Percentiles rank a stretch among this genome's conserved stretches.
These are phyloP conservation scores for Thermophis baileyi DNA, from an alignment of 2,113 vertebrate genomes.

Conservation along the genomic window DNA sequence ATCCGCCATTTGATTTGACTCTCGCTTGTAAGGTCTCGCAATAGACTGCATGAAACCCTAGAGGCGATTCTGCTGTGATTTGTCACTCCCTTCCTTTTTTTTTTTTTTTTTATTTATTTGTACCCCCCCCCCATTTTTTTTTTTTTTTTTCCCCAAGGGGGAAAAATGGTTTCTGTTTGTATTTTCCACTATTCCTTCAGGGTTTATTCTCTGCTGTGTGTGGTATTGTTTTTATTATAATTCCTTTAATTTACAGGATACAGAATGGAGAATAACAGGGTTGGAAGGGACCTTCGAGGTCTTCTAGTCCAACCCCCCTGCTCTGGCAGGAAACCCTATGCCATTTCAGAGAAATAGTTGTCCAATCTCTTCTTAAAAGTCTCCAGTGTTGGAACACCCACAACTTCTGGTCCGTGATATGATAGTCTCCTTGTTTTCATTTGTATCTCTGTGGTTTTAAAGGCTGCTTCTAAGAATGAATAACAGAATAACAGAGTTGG, in stretches of 20 bases:
- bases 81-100: not conserved
- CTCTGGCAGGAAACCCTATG: not conserved
- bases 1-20: conserved; percentile 27
- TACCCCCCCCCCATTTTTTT: no score
- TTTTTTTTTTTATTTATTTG: no score
- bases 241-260: not conserved
- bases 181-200: conserved; percentile 23
- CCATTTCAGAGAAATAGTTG: not conserved
- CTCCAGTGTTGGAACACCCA: not conserved
- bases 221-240: not conserved
- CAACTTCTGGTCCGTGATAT: no score
- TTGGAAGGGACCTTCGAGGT: not conserved
- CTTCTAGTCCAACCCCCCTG: not conserved
- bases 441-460: no score
- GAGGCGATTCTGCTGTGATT: conserved; percentile 13
- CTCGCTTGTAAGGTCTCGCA: conserved; percentile 19
- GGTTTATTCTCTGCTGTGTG: not conserved
- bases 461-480: no score
- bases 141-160: not conserved
- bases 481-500: no score
- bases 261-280: not conserved
- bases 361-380: not conserved
- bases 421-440: no score
- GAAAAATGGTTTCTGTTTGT: conserved; percentile 30
- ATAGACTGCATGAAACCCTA: conserved; percentile 4